Base-by-base conservation (phyloP, 2,888 invertebrate genomes). In the Andrena fulva region DNA sequence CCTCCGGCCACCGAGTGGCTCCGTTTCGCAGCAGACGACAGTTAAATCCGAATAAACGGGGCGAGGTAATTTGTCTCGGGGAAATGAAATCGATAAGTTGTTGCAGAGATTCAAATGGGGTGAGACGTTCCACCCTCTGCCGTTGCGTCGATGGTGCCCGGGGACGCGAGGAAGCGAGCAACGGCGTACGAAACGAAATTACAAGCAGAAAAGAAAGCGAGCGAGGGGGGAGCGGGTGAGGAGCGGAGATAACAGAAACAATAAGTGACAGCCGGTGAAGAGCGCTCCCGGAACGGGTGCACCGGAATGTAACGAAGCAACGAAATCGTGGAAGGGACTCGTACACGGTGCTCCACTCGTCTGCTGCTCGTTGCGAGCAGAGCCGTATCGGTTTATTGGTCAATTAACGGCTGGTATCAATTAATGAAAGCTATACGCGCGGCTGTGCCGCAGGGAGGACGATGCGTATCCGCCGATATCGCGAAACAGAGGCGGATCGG, bases 321-420 rank as follows among this genome's bases (percentile, higher is more conserved):
- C 48, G 68, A 33, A 82, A 79, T 78, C 76, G 78, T 71, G 71
- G 64, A 68, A 56, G 52, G 66, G 64, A 27, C 73, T 63, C 62
- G 64, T 80, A 80, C 68, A 76, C 70, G 77, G 72, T 4, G 72
- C 73, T 84, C 79, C 74, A 85, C 71, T 73, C 72, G 64, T 78
- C 72, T 10, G 56, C 56, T 72, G 63, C 80, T 79, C 66, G 81
- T 66, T 71, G 31, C 63, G 29, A 42, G 10, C 29, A 77, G 76
- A 82, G 10, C 56, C 63, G 75, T 72, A 81, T 77, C 86, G 77
- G 74, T 86, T 81, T 83, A 83, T 81, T 85, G 85, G 67, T 71
- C 77, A 73, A 83, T 85, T 85, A 85, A 68, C 56, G 76, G 71
- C 56, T 68, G 75, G 69, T 83, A 83, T 85, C 85, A 87, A 87